A percentile compares a stretch with the other conserved stretches of the same genome.
phyloP scores from a whole-genome alignment of 2,888 invertebrate genomes.

The Caenorhabditis plicata region DNA sequence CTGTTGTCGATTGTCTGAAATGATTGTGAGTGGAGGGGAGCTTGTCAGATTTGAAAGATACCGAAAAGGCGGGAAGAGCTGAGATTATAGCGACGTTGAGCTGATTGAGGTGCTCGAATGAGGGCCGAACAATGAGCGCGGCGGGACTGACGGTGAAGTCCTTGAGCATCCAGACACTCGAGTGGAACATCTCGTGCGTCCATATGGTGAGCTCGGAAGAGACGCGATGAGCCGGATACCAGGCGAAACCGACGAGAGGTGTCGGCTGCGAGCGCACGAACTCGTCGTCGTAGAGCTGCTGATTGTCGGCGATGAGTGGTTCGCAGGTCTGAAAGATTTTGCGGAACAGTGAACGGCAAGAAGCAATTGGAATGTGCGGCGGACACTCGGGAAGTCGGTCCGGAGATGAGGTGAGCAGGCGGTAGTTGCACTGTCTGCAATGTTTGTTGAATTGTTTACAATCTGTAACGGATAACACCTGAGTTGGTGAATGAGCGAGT shows the following conservation, averaged over 20 bases:
- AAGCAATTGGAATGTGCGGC: conserved; percentile 8
- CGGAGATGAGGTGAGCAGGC: conserved; percentile 21
- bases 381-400: conserved; percentile 36
- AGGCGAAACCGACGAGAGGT: conserved; percentile 29
- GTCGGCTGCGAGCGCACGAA: conserved; percentile 20
- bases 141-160: conserved; percentile 35
- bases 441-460: background rate
- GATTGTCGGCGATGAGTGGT: conserved; percentile 18
- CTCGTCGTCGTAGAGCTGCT: conserved; percentile 15
- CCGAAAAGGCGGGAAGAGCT: conserved; percentile 26
- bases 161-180: conserved; percentile 21
- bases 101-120: conserved; percentile 12
- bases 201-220: conserved; percentile 24
- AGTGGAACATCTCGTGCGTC: conserved; percentile 28
- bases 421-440: conserved; percentile 23
- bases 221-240: conserved; percentile 34
- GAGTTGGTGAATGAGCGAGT: conserved; percentile 20
- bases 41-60: background rate
- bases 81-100: conserved; percentile 26
- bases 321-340: conserved; percentile 19
- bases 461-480: conserved; percentile 2
- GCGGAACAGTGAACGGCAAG: conserved; percentile 14
- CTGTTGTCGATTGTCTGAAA: conserved; percentile 32
- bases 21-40: background rate
- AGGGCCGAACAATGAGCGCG: conserved; percentile 17